Base-by-base conservation (phyloP, 2,888 invertebrate genomes). In the Pollenia amentaria region DNA sequence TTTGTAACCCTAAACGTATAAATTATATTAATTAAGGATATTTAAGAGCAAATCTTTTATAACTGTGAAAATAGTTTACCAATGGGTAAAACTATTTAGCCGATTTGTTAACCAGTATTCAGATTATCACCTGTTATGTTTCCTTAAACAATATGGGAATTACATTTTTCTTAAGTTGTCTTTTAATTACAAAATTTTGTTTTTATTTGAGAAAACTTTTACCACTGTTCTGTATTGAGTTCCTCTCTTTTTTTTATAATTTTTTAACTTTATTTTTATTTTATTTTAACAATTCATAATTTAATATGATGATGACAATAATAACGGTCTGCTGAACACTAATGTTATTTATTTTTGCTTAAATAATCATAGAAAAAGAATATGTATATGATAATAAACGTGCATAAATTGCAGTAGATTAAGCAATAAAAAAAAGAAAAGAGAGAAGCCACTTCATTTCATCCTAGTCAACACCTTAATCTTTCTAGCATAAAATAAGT, bases 241-340 rank as follows among this genome's bases (percentile, higher is more conserved):
- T 67, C 2, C 14, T 14, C 55, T 9, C 44, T 16, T 11, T 29
- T 46, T 29, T 38, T 14, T 0, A 3, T 6, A n/a, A n/a, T 14
- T 53, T 29, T 42, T 2, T 21, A 29, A 29, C 3, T 16, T 62
- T 46, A 21, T 12, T 64, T 38, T 77, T 53, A 18, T 60, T 64
- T 46, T 73, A 44, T 72, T 51, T 70, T 21, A 29, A 44, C 48
- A 80, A 14, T 81, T 72, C 53, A 82, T 82, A 86, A 86, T 82
- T 82, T 86, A 78, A 86, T 86, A 82, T 78, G 78, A 85, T 75
- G 79, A 72, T 78, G 82, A 82, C 67, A 80, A 70, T 85, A 73
- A 81, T 82, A 78, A 86, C 73, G 85, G 82, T 86, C 85, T 86
- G 81, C 78, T 82, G 85, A 75, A 73, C 85, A 78, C 73, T 78